Base-by-base conservation (phyloP, 2,797 vertebrate species). In the Centroberyx gerrardi region DNA sequence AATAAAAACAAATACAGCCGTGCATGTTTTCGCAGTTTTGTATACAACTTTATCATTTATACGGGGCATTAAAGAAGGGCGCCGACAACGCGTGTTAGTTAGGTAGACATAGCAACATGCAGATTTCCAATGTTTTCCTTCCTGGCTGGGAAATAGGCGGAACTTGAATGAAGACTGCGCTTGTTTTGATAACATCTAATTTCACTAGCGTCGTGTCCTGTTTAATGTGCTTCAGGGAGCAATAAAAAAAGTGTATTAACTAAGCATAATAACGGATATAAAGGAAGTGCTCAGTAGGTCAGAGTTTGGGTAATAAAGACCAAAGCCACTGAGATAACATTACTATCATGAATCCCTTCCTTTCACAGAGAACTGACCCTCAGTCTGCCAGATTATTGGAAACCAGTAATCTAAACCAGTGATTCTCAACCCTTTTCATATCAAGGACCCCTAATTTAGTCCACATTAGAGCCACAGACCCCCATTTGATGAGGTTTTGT, bases 61-160 rank as follows among this genome's bases (percentile, higher is more conserved):
- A 1, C 1, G 12, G 28, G 8, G 31, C 0, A 8, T 48, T 12
- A 2, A 29, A n/a, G 15, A 0, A 15, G 1, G 48, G 6, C 15
- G 0, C 2, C 0, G 12, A 7, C 27, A 66, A 48, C 31, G 17
- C 10, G 1, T 2, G 36, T 72, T 70, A 51, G 38, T 5, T 38
- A 14, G 10, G 13, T 31, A n/a, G 8, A 29, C 3, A 15, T 60
- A n/a, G 49, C 27, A 14, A 74, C 76, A 80, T 89, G 87, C 82
- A 69, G 61, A 77, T 79, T 75, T 77, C 28, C 46, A 81, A 4
- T 78, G 73, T 87, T 84, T 76, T 64, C 36, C 10, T 79, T 48
- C 14, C 4, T 31, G 14, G 28, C 29, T 40, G 69, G 65, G 60
- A 86, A 87, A 87, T 68, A 81, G 79, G 87, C 86, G 88, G 85